Evolutionary conservation across 2,113 vertebrate species (phyloP).

Genomic region (Otolemur garnettii): DNA sequence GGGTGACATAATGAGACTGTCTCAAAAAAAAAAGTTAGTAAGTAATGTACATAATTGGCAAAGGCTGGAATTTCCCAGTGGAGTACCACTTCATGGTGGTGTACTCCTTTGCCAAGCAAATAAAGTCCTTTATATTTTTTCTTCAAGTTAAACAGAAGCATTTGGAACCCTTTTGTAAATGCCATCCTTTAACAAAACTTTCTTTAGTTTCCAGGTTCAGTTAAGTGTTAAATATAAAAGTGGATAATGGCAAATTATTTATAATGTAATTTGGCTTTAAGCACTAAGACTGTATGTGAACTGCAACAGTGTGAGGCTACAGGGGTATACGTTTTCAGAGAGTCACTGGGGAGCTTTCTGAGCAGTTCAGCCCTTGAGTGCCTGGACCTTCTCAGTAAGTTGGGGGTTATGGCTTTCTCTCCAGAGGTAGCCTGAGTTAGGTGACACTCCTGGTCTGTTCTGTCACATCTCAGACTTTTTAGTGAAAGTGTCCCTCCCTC

Average conservation of each 20-base stretch:
- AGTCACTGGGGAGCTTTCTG: not conserved
- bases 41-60: not conserved
- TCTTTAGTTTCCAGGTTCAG: not conserved
- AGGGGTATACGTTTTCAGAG: not conserved
- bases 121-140: not conserved
- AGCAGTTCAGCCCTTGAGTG: not conserved
- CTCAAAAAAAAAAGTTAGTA: not conserved
- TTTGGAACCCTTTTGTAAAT: constrained; percentile 37
- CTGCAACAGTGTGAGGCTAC: not conserved
- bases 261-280: not conserved
- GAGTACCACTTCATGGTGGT: not conserved
- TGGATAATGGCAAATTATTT: not conserved
- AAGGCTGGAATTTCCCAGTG: not conserved
- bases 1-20: not conserved
- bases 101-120: not conserved
- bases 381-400: not conserved
- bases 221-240: constrained; percentile 46
- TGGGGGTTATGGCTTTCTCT: not conserved
- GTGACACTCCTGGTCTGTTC: not conserved
- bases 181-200: not conserved
- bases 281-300: not conserved
- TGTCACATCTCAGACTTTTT: not conserved
- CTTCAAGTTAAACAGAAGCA: not conserved
- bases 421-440: not conserved
- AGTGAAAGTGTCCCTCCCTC: not conserved